Base-by-base conservation (phyloP, 2,113 vertebrate genomes). In the Panthera leo region DNA sequence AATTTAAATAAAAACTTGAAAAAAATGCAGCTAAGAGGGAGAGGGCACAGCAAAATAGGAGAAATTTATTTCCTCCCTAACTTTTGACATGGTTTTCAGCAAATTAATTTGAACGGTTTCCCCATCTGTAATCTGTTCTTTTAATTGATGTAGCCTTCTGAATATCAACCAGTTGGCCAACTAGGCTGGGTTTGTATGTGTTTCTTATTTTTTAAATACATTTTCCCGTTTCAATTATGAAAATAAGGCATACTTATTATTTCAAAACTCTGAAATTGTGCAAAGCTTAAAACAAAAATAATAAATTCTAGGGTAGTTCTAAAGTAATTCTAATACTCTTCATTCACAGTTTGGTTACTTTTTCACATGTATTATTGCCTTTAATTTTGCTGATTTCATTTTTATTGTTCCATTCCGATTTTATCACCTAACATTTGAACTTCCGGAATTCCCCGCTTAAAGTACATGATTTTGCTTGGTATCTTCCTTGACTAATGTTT, bases 41-140 rank as follows among this genome's bases (percentile, higher is more conserved):
- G n/a, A 36, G 9, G 42, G 36, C 21, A 39, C 5, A 85, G 21
- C 42, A 71, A 34, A 45, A n/a, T 25, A 58, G 18, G 76, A 86
- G 95, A 67, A 42, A 83, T 80, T 61, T 14, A 86, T 95, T 86
- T 94, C 13, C 14, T 97, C 51, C 25, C 12, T 61, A n/a, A 79
- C 34, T 88, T 51, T 80, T 61, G 34, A 55, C 76, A 75, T 83
- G 45, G 39, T 58, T 78, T 95, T 58, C 82, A n/a, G 51, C 67
- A 93, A 88, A 79, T 85, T 78, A 65, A n/a, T 95, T 92, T 76
- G 25, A 92, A 48, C 15, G 71, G 18, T 92, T 90, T 68, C 27
- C 48, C 86, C 11, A 79, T 84, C 73, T 88, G 21, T 45, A 83
- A 63, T 88, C 31, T 67, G 55, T n/a, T 87, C 29, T 96, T 93